Percentiles rank a stretch among this genome's conserved stretches.
Conservation (phyloP, 2,888 invertebrate genomes). For the Drosophila subquinaria region DNA sequence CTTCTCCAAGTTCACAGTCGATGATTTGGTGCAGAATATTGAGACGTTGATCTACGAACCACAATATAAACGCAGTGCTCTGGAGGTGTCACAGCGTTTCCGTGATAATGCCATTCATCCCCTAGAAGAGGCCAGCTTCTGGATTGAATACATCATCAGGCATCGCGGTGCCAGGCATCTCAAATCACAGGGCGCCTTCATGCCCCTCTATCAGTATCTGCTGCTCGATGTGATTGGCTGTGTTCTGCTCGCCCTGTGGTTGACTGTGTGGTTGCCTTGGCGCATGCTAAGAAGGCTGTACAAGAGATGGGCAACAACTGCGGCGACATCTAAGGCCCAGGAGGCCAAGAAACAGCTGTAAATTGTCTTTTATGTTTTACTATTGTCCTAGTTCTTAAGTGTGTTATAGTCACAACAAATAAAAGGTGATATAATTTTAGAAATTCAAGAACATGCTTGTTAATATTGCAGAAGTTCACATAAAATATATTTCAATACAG, state of each 20-base stretch:
- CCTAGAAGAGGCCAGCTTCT: constrained; percentile 87
- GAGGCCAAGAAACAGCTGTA: constrained; percentile 60
- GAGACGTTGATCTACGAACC: constrained; percentile 83
- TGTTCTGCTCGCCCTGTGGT: constrained; percentile 66
- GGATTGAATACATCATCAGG: constrained; percentile 87
- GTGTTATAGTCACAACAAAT: constrained; percentile 28
- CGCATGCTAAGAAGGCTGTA: constrained; percentile 55
- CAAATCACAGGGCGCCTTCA: constrained; percentile 84
- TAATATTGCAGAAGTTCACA: too few relatives aligned
- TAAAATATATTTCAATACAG: too few relatives aligned
- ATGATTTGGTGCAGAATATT: constrained; percentile 82
- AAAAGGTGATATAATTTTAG: constrained; percentile 57
- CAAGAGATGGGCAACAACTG: constrained; percentile 50
- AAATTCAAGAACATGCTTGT: background rate
- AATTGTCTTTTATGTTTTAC: background rate
- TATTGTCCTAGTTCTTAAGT: constrained; percentile 11
- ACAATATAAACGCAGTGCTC: constrained; percentile 84
- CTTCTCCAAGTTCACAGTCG: constrained; percentile 83
- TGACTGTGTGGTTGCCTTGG: constrained; percentile 74
- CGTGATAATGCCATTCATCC: constrained; percentile 87
- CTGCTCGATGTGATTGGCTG: constrained; percentile 87
- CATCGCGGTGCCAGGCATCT: constrained; percentile 85
- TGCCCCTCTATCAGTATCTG: constrained; percentile 85
- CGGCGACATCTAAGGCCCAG: constrained; percentile 18
- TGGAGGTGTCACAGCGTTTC: constrained; percentile 86